These are phyloP conservation scores for Hippocampus kuda DNA, from an alignment of 2,797 vertebrate genomes.

Conservation along the genomic window DNA sequence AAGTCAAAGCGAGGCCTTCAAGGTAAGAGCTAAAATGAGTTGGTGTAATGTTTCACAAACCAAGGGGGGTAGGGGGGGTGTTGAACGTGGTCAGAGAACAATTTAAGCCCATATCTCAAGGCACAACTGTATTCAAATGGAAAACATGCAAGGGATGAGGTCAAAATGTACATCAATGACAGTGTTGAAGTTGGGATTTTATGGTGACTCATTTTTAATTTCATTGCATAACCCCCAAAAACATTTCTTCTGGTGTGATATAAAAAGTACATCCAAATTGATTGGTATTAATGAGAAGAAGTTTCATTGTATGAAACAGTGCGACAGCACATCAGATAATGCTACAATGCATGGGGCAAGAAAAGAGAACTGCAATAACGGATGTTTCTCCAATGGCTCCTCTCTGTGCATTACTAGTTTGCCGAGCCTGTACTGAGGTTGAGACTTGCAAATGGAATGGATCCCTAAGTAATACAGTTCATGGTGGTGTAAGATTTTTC, in stretches of 20 bases:
- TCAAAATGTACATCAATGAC: too few relatives aligned
- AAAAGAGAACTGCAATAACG: not conserved
- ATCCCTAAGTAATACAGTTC: not conserved
- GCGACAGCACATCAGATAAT: not conserved
- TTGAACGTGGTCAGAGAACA: too few relatives aligned
- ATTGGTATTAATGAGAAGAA: too few relatives aligned
- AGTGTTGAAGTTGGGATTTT: too few relatives aligned
- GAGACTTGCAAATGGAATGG: not conserved
- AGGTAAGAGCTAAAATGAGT: constrained; percentile 22
- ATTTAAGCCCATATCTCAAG: too few relatives aligned
- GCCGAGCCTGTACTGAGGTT: not conserved
- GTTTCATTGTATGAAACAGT: not conserved
- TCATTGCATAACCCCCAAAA: too few relatives aligned
- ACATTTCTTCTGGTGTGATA: too few relatives aligned
- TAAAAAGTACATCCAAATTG: too few relatives aligned
- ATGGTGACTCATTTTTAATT: too few relatives aligned
- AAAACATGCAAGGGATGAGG: too few relatives aligned
- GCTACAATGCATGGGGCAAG: not conserved
- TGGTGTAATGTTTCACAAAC: constrained; percentile 56
- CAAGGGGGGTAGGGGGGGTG: constrained; percentile 18
- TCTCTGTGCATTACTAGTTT: not conserved
- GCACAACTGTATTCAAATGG: too few relatives aligned
- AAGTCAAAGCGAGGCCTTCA: constrained; percentile 19
- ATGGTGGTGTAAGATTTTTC: not conserved
- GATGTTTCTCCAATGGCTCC: constrained; percentile 1